phyloP scores from a whole-genome alignment of 2,113 vertebrate genomes.

The Chamaetylas fuelleborni region DNA sequence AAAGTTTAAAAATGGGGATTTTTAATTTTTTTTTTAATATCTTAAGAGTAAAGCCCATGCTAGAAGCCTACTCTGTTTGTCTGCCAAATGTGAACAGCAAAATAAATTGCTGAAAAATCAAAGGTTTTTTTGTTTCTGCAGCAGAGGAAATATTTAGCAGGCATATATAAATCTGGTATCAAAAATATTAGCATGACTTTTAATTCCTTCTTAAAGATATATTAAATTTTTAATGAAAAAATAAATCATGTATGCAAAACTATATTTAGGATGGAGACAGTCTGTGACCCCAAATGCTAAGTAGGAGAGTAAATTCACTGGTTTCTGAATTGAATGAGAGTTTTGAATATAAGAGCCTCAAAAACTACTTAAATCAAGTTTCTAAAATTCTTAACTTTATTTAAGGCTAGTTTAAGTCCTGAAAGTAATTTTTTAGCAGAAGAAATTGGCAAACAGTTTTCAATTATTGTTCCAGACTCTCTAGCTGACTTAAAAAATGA shows the following conservation, averaged over 20 bases:
- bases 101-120: not conserved
- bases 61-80: not conserved
- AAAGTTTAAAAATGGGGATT: not conserved
- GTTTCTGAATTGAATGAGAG: not conserved
- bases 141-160: not conserved
- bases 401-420: not conserved
- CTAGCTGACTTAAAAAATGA: not conserved
- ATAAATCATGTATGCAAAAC: not conserved
- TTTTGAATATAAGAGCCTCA: not conserved
- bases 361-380: not conserved
- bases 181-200: not conserved
- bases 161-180: not conserved
- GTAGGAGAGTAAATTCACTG: not conserved
- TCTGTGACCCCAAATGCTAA: not conserved
- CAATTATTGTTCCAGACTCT: not conserved
- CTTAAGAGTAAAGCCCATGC: not conserved
- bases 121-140: not conserved
- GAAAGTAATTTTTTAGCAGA: not conserved
- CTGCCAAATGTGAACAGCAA: not conserved
- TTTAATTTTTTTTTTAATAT: not conserved
- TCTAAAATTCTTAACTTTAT: not conserved
- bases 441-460: not conserved
- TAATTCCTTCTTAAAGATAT: not conserved
- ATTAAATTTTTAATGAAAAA: not conserved
- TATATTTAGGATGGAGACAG: not conserved